Base-by-base conservation (phyloP, 2,797 vertebrate species). In the Acanthurus lineatus region DNA sequence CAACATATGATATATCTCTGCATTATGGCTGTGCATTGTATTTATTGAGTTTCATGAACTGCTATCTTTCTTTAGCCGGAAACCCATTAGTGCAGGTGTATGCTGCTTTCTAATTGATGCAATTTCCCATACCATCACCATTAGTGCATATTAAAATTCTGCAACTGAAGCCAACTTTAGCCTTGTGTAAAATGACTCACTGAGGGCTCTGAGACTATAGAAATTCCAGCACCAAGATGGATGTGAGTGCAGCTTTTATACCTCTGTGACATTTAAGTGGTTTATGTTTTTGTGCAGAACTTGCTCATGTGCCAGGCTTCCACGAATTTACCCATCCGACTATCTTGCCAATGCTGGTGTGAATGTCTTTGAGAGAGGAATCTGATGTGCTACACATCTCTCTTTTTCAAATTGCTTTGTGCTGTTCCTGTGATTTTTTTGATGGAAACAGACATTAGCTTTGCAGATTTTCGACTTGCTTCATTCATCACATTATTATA, bases 121-220 rank as follows among this genome's bases (percentile, higher is more conserved):
- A 69, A 19, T 86, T 84, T 86, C 74, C 74, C 71, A 79, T 82
- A 84, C 69, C 72, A 75, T 81, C 79, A 79, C 51, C 81, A 84
- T 84, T 79, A 82, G 68, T 58, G 48, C 52, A 62, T 49, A 84
- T 76, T 84, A 78, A 52, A 83, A 71, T 77, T 72, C 74, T 51
- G 59, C 40, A 77, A 56, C 69, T 56, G 57, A 77, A 6, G 54
- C 66, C 70, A 71, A 48, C 74, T 80, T 77, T 61, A 77, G 58
- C 52, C 22, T 69, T 54, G 68, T 87, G 47, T 73, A 69, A 77
- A 84, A 84, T 73, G 51, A 69, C 28, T 70, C 20, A 57, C 71
- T 44, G 19, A 59, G 38, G 54, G 44, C 51, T 48, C 44, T 9
- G 40, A 69, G 58, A 77, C 63, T 57, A 15, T 15, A 73, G 32